These are phyloP conservation scores for Brienomyrus longianalis DNA, from an alignment of 2,113 vertebrate genomes.

Conservation along the genomic window DNA sequence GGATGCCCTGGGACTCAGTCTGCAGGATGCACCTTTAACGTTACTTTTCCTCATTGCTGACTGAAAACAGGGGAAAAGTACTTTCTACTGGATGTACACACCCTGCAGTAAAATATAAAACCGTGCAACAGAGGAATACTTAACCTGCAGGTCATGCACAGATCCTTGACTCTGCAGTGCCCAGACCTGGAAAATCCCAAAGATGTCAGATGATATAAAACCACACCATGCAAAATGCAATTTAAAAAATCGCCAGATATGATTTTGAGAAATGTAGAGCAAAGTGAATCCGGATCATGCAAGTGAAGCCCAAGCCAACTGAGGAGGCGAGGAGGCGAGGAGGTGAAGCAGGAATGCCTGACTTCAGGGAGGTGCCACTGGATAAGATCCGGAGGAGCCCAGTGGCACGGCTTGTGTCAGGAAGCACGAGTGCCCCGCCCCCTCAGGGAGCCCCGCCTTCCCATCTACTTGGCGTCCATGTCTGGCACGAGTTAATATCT, in stretches of 20 bases:
- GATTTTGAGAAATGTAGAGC: background rate
- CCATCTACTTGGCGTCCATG: background rate
- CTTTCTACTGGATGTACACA: background rate
- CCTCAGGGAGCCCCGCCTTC: background rate
- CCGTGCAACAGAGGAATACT: background rate
- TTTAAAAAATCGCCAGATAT: background rate
- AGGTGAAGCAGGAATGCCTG: background rate
- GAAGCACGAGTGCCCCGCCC: background rate
- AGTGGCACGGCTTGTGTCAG: background rate
- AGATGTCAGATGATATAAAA: background rate
- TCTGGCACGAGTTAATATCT: background rate
- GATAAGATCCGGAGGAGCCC: background rate
- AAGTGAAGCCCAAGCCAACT: background rate
- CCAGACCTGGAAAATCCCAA: background rate
- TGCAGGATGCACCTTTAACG: slow-evolving; percentile 9
- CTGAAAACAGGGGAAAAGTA: background rate
- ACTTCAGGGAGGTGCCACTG: background rate
- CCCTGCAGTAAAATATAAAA: background rate
- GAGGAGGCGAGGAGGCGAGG: background rate
- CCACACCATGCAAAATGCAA: background rate
- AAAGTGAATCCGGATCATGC: background rate
- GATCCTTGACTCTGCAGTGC: background rate
- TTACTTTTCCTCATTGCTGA: background rate
- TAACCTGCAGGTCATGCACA: background rate
- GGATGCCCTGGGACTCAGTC: background rate